These are phyloP conservation scores for Scytalopus superciliaris DNA, from an alignment of 2,113 vertebrate genomes.

Conservation along the genomic window DNA sequence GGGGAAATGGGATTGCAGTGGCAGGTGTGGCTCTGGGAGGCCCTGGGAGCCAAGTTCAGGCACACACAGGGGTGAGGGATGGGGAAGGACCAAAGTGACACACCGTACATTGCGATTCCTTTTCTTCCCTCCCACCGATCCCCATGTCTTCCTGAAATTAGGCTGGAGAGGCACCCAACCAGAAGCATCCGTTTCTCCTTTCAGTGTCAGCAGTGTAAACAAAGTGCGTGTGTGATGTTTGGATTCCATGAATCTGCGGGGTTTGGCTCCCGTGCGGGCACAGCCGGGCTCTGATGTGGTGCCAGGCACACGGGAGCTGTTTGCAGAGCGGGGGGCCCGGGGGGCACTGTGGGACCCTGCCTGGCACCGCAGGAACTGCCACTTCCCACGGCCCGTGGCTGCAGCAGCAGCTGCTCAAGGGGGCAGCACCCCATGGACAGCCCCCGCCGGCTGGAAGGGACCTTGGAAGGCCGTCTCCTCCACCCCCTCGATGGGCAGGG, in stretches of 20 bases:
- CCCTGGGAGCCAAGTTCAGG: neutral
- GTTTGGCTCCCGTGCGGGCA: neutral
- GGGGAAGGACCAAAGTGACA: neutral
- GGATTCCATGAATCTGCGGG: neutral
- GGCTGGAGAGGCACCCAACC: neutral
- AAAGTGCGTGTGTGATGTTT: neutral
- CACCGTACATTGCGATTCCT: rapidly evolving
- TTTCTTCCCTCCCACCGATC: neutral
- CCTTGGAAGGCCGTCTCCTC: neutral
- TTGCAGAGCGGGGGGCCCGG: neutral
- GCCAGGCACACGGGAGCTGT: constrained; percentile 18
- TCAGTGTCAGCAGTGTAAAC: neutral
- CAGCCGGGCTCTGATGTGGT: neutral
- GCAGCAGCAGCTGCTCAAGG: neutral
- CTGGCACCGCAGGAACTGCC: neutral
- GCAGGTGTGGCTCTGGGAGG: neutral
- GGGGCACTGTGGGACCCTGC: neutral
- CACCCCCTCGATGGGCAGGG: neutral
- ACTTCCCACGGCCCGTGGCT: neutral
- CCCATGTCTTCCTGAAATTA: neutral
- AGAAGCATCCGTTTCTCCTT: constrained; percentile 26
- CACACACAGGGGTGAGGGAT: rapidly evolving
- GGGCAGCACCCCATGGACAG: rapidly evolving
- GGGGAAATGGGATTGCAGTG: neutral
- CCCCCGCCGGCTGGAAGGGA: neutral